Conservation (phyloP, 2,113 vertebrate species). For the Ascaphus truei region DNA sequence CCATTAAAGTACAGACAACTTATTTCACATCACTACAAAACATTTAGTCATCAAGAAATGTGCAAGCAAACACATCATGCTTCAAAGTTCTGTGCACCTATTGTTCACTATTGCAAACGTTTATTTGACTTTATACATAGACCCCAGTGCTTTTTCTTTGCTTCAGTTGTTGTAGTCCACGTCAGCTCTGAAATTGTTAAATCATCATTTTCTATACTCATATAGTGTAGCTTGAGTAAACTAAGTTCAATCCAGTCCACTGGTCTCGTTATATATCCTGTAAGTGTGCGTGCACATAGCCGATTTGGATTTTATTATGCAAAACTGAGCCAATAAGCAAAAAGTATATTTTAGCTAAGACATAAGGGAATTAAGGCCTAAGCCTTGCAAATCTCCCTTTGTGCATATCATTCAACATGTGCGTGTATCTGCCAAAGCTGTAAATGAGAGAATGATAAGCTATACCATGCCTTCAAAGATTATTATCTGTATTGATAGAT, state of each 20-base stretch:
- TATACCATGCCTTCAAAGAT: not conserved
- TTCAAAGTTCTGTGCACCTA: no score
- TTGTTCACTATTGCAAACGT: no score
- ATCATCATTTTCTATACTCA: not conserved
- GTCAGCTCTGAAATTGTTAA: not conserved
- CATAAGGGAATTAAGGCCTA: not conserved
- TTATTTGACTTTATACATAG: no score
- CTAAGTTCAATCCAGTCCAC: not conserved
- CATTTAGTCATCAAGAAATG: not conserved
- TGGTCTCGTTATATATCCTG: not conserved
- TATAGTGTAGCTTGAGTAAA: not conserved
- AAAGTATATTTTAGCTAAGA: not conserved
- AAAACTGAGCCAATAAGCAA: not conserved
- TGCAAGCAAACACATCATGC: no score
- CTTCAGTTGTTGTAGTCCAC: not conserved
- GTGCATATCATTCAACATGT: constrained; percentile 1
- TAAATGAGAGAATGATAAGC: constrained; percentile 1
- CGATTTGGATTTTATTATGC: constrained; percentile 19
- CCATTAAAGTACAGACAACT: constrained; percentile 24
- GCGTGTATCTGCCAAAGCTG: no score
- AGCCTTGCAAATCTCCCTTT: not conserved
- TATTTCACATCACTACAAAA: not conserved
- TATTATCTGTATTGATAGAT: not conserved
- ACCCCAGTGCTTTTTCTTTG: not conserved
- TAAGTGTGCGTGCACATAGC: not conserved